These are phyloP conservation scores for Ceriagrion tenellum DNA, from an alignment of 2,888 invertebrate genomes.

Conservation along the genomic window DNA sequence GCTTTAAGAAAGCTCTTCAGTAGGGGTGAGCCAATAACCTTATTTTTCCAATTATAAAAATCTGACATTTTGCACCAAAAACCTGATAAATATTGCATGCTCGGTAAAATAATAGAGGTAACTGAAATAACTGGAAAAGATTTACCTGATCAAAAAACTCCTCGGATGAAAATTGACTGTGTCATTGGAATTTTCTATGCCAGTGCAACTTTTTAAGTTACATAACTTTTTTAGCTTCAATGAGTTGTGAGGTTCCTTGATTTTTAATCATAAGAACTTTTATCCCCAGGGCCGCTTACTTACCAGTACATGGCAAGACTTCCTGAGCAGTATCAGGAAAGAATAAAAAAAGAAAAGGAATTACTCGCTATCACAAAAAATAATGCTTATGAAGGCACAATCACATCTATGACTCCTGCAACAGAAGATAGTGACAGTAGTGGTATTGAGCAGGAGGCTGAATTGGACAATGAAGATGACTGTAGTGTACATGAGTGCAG, in stretches of 20 bases:
- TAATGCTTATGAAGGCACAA: conserved; percentile 78
- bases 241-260: not conserved
- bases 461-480: conserved; percentile 71
- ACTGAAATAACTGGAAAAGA: not conserved
- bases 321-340: conserved; percentile 88
- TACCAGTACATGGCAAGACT: conserved; percentile 91
- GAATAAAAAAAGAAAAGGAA: conserved; percentile 72
- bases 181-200: no score
- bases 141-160: not conserved
- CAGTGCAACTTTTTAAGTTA: no score
- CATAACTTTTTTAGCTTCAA: no score
- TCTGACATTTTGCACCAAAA: no score
- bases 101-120: not conserved
- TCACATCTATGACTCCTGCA: conserved; percentile 81
- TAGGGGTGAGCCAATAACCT: no score
- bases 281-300: conserved; percentile 82
- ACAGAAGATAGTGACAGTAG: conserved; percentile 80
- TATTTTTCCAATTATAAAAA: no score
- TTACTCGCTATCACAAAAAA: conserved; percentile 79
- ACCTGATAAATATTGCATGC: not conserved
- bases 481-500: conserved; percentile 52
- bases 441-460: conserved; percentile 76
- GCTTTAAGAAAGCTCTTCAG: no score
- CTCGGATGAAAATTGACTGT: no score
- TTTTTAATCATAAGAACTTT: not conserved